A percentile compares a stretch with the other conserved stretches of the same genome.
Conservation (phyloP, 2,113 vertebrate species). For the Todiramphus saurophagus region DNA sequence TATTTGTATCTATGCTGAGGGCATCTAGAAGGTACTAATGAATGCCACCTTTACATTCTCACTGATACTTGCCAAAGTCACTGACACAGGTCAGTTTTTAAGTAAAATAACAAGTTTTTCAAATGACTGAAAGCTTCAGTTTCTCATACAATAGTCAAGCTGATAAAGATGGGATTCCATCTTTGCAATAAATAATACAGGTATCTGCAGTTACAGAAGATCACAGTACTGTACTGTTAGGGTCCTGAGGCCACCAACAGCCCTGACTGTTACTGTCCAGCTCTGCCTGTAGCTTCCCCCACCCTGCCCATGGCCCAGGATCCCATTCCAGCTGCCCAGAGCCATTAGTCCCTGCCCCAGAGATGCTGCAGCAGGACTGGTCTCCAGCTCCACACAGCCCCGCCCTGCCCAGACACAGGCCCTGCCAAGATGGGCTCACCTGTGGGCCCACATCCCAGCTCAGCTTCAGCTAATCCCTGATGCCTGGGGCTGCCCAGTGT, state of each 20-base stretch:
- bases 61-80: neutral
- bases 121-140: neutral
- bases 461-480: neutral
- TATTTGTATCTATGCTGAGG: neutral
- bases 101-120: neutral
- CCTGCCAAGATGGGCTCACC: accelerated
- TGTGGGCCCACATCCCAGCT: accelerated
- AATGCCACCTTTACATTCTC: neutral
- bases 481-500: accelerated
- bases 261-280: neutral
- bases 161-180: neutral
- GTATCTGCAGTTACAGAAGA: neutral
- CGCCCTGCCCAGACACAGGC: neutral
- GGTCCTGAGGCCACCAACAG: neutral
- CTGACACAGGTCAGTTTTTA: neutral
- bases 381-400: neutral
- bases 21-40: neutral
- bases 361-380: neutral
- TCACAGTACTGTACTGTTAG: neutral
- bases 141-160: neutral
- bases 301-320: neutral
- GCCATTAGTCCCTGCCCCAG: neutral
- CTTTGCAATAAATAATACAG: neutral
- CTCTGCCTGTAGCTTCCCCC: accelerated
- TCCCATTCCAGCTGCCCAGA: neutral